A percentile compares a stretch with the other conserved stretches of the same genome.
Evolutionary conservation across 64 coral and sea anemone species (phyloP).

Genomic region (Stichodactyla mertensii): DNA sequence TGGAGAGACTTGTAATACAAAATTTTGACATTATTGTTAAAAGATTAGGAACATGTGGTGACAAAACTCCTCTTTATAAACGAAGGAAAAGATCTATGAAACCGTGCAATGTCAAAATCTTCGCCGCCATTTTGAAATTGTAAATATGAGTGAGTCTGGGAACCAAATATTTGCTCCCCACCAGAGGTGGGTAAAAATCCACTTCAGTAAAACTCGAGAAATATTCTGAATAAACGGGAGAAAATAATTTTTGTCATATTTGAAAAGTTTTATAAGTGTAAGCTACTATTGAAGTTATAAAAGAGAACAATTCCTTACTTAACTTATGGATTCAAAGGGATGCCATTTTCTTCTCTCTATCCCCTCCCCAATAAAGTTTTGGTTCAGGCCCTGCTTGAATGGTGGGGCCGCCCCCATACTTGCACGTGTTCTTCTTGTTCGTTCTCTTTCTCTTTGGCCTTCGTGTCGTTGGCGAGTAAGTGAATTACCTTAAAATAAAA

Average conservation of each 20-base stretch:
- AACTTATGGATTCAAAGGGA: not conserved
- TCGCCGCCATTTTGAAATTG: conserved; percentile 12
- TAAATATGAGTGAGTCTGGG: not conserved
- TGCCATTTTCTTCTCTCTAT: not conserved
- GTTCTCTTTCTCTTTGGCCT: conserved; percentile 86
- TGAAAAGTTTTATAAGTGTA: no score
- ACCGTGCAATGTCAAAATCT: not conserved
- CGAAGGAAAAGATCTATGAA: not conserved
- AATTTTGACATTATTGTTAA: not conserved
- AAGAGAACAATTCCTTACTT: not conserved
- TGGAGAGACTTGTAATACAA: not conserved
- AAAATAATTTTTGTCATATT: no score
- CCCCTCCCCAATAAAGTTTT: not conserved
- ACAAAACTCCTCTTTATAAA: not conserved
- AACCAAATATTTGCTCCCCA: not conserved
- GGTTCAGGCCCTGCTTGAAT: conserved; percentile 15
- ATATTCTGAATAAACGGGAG: not conserved
- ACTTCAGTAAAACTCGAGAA: not conserved
- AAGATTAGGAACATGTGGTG: not conserved
- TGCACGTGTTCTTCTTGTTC: conserved; percentile 53
- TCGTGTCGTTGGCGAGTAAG: conserved; percentile 86
- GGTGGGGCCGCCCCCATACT: conserved; percentile 49
- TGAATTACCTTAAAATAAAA: not conserved
- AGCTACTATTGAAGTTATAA: not conserved
- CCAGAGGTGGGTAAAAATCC: not conserved